Evolutionary conservation across 2,797 vertebrate species (phyloP).

Genomic region (Pantherophis vulpinus): DNA sequence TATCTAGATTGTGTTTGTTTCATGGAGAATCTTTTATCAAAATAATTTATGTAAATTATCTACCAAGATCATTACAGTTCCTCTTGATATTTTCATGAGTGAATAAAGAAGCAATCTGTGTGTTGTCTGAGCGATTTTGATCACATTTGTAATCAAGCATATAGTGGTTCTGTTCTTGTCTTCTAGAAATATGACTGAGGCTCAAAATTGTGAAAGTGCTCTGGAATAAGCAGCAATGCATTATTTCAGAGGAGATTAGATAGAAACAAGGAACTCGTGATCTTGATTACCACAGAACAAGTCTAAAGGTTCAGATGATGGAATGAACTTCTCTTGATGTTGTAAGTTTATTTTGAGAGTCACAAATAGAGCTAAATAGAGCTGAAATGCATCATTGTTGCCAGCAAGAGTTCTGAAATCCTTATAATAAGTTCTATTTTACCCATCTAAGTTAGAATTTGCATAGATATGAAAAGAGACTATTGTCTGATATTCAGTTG

Average conservation of each 20-base stretch:
- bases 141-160: background rate
- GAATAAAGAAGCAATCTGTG: background rate
- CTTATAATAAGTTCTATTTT: background rate
- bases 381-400: background rate
- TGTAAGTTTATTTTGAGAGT: background rate
- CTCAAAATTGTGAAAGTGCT: background rate
- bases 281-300: background rate
- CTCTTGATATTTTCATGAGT: background rate
- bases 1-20: background rate
- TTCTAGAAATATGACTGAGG: background rate
- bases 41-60: background rate
- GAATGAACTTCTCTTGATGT: background rate
- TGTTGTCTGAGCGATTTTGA: background rate
- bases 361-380: background rate
- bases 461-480: background rate
- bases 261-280: background rate
- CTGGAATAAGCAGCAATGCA: background rate
- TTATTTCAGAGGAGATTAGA: background rate
- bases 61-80: background rate
- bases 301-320: background rate
- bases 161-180: background rate
- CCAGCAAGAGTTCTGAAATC: background rate
- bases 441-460: background rate
- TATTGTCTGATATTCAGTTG: background rate
- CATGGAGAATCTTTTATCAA: background rate